phyloP scores from a whole-genome alignment of 1,140 invertebrate genomes.

The Trichogramma pretiosum region DNA sequence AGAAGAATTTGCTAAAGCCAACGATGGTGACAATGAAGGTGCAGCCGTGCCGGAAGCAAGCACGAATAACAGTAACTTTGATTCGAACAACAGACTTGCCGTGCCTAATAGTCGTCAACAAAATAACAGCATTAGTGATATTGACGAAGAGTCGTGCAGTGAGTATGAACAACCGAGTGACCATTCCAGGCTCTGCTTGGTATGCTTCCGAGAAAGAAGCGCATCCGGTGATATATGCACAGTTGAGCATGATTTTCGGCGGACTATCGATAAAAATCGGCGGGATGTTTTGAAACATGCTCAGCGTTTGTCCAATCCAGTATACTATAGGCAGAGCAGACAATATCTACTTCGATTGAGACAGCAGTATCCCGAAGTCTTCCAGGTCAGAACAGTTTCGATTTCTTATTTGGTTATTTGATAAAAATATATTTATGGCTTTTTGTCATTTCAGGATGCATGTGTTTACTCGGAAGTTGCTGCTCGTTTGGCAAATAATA shows the following conservation, averaged over 20 bases:
- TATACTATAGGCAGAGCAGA: constrained; percentile 57
- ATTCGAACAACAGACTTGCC: not conserved
- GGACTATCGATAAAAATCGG: constrained; percentile 23
- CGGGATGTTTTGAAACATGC: constrained; percentile 54
- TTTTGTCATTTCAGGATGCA: constrained; percentile 81
- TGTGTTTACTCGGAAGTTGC: constrained; percentile 92
- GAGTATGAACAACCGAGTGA: constrained; percentile 31
- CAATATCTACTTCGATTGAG: constrained; percentile 69
- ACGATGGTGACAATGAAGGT: not conserved
- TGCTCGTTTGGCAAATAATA: constrained; percentile 64
- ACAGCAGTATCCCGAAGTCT: constrained; percentile 67
- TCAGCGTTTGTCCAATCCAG: constrained; percentile 60
- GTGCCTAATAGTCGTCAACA: constrained; percentile 14
- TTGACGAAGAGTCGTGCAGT: constrained; percentile 34
- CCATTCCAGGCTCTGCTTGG: constrained; percentile 33
- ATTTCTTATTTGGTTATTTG: constrained; percentile 1
- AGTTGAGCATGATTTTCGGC: constrained; percentile 25
- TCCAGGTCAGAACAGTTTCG: constrained; percentile 31
- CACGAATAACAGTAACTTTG: constrained; percentile 10
- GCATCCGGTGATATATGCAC: constrained; percentile 17
- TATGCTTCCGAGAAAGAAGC: constrained; percentile 32
- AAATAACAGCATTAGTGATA: constrained; percentile 27
- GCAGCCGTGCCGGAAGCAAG: not conserved
- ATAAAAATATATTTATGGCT: constrained; percentile 30
- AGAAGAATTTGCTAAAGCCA: constrained; percentile 25